Conservation (phyloP, 2,113 vertebrate genomes). For the Oreochromis spilurus region DNA sequence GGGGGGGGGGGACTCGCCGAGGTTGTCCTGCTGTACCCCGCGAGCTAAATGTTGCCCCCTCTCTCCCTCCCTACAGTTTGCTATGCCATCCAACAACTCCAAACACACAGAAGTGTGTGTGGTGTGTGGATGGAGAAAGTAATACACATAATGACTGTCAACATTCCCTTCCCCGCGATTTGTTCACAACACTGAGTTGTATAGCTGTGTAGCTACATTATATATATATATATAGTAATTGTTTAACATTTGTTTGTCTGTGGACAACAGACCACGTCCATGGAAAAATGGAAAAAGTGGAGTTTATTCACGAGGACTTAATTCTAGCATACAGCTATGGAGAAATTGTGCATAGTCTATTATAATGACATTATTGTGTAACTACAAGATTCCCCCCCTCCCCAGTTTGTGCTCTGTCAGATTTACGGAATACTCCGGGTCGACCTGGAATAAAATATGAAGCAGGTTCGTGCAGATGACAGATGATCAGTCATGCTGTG, state of each 20-base stretch:
- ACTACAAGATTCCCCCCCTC: neutral
- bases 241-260: neutral
- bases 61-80: neutral
- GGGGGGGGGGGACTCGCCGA: neutral
- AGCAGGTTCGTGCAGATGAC: neutral
- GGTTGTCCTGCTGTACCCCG: neutral
- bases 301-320: neutral
- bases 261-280: neutral
- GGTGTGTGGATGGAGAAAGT: neutral
- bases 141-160: neutral
- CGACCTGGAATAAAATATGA: neutral
- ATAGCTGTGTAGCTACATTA: neutral
- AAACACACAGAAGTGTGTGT: neutral
- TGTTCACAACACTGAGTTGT: conserved; percentile 32
- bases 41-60: neutral
- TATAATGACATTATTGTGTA: neutral
- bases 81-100: neutral
- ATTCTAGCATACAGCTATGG: neutral
- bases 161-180: neutral
- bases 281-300: neutral
- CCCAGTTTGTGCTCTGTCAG: neutral
- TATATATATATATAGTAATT: neutral
- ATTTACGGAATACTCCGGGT: neutral
- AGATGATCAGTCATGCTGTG: neutral
- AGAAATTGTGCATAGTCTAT: neutral